Evolutionary conservation across 1,140 invertebrate species (phyloP).

Genomic region (Bilobella aurantiaca): DNA sequence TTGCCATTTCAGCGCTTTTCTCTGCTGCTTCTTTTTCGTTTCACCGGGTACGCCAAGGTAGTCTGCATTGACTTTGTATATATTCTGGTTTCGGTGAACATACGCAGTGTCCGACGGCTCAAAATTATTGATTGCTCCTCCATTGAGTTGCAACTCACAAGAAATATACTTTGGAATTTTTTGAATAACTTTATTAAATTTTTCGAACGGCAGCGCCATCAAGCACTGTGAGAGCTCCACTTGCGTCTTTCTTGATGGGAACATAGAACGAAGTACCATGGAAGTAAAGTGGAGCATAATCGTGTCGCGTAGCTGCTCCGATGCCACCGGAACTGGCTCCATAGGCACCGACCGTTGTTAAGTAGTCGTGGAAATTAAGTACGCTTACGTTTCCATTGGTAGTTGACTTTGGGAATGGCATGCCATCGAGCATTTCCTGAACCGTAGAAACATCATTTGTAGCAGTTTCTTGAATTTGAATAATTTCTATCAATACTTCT

Average conservation of each 20-base stretch:
- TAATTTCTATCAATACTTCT: neutral
- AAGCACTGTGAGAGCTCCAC: too few species aligned
- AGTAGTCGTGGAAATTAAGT: neutral
- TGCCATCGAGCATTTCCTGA: neutral
- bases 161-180: neutral
- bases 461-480: neutral
- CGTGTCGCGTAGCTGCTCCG: neutral
- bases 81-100: neutral
- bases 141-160: neutral
- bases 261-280: neutral
- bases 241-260: neutral
- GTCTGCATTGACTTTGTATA: neutral
- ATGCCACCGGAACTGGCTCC: neutral
- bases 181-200: neutral
- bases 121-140: neutral
- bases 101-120: neutral
- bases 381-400: neutral
- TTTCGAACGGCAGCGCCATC: too few species aligned
- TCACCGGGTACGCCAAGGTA: neutral
- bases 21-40: neutral
- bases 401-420: neutral
- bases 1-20: neutral
- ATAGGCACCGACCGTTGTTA: neutral
- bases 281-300: neutral
- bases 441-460: neutral